Conservation (phyloP, 2,113 vertebrate genomes). For the Grantiella picta region DNA sequence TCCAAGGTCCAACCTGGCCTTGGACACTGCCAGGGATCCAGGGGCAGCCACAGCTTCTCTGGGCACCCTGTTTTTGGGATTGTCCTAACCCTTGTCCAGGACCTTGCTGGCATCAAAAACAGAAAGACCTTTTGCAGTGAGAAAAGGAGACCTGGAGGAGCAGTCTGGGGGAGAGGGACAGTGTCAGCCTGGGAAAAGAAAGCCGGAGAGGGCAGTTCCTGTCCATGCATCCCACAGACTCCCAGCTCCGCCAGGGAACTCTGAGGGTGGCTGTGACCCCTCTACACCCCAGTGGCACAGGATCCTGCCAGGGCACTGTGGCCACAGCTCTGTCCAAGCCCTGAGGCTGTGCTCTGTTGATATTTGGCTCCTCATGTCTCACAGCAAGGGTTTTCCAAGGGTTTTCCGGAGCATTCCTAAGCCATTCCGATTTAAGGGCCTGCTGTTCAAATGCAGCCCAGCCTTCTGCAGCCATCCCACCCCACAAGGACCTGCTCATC, state of each 20-base stretch:
- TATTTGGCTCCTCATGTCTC: neutral
- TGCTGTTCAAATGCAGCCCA: neutral
- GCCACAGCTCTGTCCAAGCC: neutral
- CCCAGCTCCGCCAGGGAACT: neutral
- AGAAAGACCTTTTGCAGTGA: neutral
- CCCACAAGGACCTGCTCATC: neutral
- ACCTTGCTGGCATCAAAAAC: neutral
- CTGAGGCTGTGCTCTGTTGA: neutral
- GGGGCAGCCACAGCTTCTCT: neutral
- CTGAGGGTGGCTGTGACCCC: neutral
- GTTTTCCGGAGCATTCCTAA: neutral
- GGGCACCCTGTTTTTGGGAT: neutral
- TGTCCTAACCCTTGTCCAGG: neutral
- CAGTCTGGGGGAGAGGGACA: neutral
- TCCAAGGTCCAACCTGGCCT: neutral
- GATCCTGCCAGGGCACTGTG: neutral
- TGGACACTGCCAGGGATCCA: neutral
- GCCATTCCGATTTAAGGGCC: neutral
- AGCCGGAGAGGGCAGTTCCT: neutral
- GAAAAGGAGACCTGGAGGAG: neutral
- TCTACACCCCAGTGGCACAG: neutral
- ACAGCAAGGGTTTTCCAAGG: neutral
- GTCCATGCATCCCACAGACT: fast-evolving
- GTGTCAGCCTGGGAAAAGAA: neutral
- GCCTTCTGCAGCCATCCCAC: neutral